Evolutionary conservation across 1,140 invertebrate genomes (phyloP).

Genomic region (Maniola jurtina): DNA sequence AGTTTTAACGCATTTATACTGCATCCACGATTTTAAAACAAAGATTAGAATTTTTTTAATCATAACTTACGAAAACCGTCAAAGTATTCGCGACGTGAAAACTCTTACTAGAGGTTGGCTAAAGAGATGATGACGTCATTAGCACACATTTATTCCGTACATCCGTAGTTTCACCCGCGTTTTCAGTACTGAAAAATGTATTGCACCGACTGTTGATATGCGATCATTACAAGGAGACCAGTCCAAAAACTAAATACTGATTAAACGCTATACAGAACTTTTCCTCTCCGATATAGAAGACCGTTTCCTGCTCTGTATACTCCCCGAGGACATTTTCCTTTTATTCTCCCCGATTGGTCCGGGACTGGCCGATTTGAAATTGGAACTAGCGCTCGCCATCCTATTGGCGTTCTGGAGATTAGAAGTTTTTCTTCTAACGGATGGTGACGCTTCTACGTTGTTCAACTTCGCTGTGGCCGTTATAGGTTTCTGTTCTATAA

Average conservation of each 20-base stretch:
- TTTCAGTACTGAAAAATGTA: background rate
- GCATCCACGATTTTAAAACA: no score
- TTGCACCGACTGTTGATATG: background rate
- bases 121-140: no score
- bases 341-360: slow-evolving; percentile 53
- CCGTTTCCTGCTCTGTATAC: slow-evolving; percentile 69
- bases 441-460: slow-evolving; percentile 68
- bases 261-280: slow-evolving; percentile 69
- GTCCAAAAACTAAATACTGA: slow-evolving; percentile 26
- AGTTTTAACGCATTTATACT: no score
- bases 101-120: no score
- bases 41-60: no score
- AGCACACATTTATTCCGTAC: no score
- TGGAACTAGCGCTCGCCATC: slow-evolving; percentile 53
- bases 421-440: slow-evolving; percentile 67
- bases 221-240: background rate
- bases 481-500: slow-evolving; percentile 60
- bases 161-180: no score
- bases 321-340: slow-evolving; percentile 67
- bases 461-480: slow-evolving; percentile 54
- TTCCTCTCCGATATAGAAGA: slow-evolving; percentile 74
- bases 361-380: slow-evolving; percentile 53
- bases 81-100: no score
- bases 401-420: slow-evolving; percentile 66
- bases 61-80: no score